Evolutionary conservation across 2,113 vertebrate species (phyloP), one percentile per base, ranked within the genome.

Genomic region (Cheilinus undulatus): DNA sequence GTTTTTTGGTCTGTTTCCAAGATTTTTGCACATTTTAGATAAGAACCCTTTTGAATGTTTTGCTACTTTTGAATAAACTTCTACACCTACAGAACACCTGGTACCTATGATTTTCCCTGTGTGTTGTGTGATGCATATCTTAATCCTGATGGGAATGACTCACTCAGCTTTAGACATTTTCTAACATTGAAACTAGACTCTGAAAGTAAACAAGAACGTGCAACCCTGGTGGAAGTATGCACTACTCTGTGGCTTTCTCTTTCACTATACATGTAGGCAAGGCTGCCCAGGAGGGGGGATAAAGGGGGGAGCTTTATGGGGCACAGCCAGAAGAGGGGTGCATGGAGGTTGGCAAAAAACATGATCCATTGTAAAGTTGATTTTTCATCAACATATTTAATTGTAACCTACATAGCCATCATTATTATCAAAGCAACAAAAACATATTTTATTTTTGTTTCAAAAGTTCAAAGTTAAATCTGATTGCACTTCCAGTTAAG

Each of bases 11-110:
- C 19, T 42, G 14, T 5, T 17, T 42, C 40, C 40, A 42, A 17
- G 38, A 17, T 4, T 13, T 3, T 40, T 40, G 13, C 23, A 24
- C 43, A 27, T 27, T 59, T 65, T 38, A 71, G 65, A 77, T 58
- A 69, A 69, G 42, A 1, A 5, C 13, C 15, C 20, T 17, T 17
- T 24, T n/a, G 5, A 27, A 48, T 0, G 0, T 7, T 48, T 23
- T 38, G 7, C 10, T 26, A 2, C 56, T 57, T 50, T 57, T 14
- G 50, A 28, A 70, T 52, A 36, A 64, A 27, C 52, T 20, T 0
- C 49, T 46, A 23, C 23, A 48, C 28, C 15, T 20, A 10, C 6
- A 76, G 38, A 24, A 0, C 7, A 43, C 20, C 40, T 32, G 23
- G 20, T 5, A 17, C n/a, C 30, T 17, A 15, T 24, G 40, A 27